A percentile compares a stretch with the other conserved stretches of the same genome.
These are phyloP conservation scores for Mythimna pallens DNA, from an alignment of 2,888 invertebrate genomes.

Conservation along the genomic window DNA sequence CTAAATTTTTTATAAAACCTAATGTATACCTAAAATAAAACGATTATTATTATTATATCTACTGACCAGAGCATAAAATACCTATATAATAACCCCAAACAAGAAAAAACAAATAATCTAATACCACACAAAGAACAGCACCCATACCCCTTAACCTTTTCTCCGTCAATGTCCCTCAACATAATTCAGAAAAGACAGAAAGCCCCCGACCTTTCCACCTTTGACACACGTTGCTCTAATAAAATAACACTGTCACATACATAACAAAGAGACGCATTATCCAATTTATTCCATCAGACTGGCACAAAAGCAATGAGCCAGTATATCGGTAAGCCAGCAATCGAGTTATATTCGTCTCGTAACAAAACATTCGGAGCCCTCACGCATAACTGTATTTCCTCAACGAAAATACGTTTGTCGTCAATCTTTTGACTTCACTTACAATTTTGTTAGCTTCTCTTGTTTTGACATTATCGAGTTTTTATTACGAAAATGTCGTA, in stretches of 20 bases:
- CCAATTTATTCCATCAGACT: constrained; percentile 76
- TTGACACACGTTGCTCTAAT: constrained; percentile 55
- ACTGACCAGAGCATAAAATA: too few species aligned
- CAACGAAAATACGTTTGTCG: constrained; percentile 58
- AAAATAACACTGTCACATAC: constrained; percentile 59
- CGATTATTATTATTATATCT: too few species aligned
- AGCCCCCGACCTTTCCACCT: constrained; percentile 39
- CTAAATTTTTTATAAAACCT: too few species aligned
- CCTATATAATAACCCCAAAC: too few species aligned
- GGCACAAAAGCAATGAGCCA: constrained; percentile 79
- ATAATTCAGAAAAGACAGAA: constrained; percentile 39
- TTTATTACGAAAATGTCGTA: constrained; percentile 15
- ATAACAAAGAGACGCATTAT: constrained; percentile 72
- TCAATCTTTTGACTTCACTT: constrained; percentile 55
- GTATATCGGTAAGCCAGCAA: constrained; percentile 76
- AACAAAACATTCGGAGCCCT: constrained; percentile 48
- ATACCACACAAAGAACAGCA: constrained; percentile 3
- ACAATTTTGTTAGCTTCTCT: constrained; percentile 55
- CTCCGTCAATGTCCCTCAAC: constrained; percentile 29
- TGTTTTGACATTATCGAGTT: constrained; percentile 43
- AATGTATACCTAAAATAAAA: too few species aligned
- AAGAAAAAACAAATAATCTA: background rate
- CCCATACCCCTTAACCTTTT: constrained; percentile 1
- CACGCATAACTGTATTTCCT: constrained; percentile 52
- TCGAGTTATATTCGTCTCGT: constrained; percentile 64